Percentiles rank a stretch among this genome's conserved stretches.
Conservation (phyloP, 2,797 vertebrate species). For the Euthynnus affinis region DNA sequence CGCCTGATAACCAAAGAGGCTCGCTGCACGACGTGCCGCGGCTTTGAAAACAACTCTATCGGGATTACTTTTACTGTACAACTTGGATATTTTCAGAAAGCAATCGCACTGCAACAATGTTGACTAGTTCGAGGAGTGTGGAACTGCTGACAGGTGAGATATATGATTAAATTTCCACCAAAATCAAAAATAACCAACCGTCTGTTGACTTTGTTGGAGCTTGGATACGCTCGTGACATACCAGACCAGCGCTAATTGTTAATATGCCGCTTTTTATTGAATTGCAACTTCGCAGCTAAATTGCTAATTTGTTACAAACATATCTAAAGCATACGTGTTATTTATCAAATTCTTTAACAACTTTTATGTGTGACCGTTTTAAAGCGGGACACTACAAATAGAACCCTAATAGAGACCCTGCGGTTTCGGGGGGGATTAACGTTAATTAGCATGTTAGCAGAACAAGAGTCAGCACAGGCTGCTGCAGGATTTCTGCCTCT, state of each 20-base stretch:
- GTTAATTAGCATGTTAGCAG: not conserved
- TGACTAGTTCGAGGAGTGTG: fast-evolving
- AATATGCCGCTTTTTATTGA: not conserved
- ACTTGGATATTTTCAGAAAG: not conserved
- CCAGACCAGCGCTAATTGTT: too few species aligned
- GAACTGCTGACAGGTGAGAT: conserved; percentile 25
- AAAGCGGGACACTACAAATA: not conserved
- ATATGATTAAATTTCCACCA: fast-evolving
- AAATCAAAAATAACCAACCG: not conserved
- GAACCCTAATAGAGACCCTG: too few species aligned
- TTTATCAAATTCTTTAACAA: too few species aligned
- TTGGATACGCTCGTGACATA: not conserved
- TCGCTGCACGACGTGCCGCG: fast-evolving
- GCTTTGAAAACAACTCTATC: fast-evolving
- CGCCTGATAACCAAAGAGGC: fast-evolving
- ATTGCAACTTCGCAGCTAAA: not conserved
- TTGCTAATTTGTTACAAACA: not conserved
- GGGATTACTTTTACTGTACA: not conserved
- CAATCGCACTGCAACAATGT: not conserved
- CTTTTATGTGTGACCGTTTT: not conserved
- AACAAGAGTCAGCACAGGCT: not conserved
- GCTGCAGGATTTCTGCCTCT: not conserved
- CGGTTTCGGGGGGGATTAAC: not conserved
- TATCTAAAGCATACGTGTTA: fast-evolving
- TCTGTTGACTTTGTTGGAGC: conserved; percentile 6